These are phyloP conservation scores for Nerophis ophidion DNA, from an alignment of 2,113 vertebrate genomes.

Conservation along the genomic window DNA sequence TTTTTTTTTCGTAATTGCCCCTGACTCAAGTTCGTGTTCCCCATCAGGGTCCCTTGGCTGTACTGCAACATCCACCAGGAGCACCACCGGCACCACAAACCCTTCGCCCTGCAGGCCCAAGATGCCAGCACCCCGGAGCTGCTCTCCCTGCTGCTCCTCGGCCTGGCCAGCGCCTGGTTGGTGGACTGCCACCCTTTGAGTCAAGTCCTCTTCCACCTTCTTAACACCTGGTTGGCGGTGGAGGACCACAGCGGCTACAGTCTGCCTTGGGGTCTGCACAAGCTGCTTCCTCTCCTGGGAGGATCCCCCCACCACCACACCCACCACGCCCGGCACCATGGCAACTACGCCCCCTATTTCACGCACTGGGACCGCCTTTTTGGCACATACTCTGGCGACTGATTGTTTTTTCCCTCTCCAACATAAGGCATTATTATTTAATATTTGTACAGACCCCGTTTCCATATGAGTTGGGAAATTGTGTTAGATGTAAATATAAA, in stretches of 20 bases:
- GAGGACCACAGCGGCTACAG: slow-evolving; percentile 78
- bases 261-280: slow-evolving; percentile 69
- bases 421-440: too few species aligned
- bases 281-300: slow-evolving; percentile 64
- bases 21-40: slow-evolving; percentile 11
- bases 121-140: slow-evolving; percentile 66
- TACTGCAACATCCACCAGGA: slow-evolving; percentile 60
- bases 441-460: too few species aligned
- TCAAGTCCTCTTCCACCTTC: slow-evolving; percentile 67
- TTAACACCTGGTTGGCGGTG: slow-evolving; percentile 75
- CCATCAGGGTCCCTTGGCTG: slow-evolving; percentile 61
- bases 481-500: too few species aligned
- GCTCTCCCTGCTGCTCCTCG: slow-evolving; percentile 67
- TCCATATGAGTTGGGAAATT: too few species aligned
- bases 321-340: slow-evolving; percentile 56
- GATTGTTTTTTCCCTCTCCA: background rate
- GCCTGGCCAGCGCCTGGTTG: slow-evolving; percentile 50
- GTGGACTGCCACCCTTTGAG: slow-evolving; percentile 73
- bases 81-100: slow-evolving; percentile 64
- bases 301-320: slow-evolving; percentile 70
- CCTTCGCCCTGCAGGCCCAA: slow-evolving; percentile 70
- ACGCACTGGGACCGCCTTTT: slow-evolving; percentile 73
- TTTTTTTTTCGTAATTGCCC: too few species aligned
- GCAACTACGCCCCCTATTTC: slow-evolving; percentile 77
- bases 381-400: slow-evolving; percentile 49